Percentiles rank a stretch among this genome's conserved stretches.
Evolutionary conservation across 2,113 vertebrate genomes (phyloP).

Genomic region (Pimephales promelas): DNA sequence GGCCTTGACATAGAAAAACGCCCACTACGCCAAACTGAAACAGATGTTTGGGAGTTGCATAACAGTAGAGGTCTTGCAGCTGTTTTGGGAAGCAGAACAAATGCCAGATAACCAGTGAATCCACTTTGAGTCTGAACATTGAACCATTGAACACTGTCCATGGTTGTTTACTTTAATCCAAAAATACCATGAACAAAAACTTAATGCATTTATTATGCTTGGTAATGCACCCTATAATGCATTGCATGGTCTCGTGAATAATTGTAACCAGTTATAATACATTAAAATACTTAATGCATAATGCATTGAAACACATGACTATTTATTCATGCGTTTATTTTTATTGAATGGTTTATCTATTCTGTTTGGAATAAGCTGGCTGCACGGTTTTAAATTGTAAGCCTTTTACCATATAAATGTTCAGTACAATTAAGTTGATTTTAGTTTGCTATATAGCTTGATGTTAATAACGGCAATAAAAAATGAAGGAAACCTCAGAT

Average conservation of each 20-base stretch:
- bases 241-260: no score
- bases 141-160: slow-evolving; percentile 6
- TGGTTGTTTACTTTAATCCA: not conserved
- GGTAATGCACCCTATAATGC: no score
- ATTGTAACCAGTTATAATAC: no score
- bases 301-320: not conserved
- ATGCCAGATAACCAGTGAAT: slow-evolving; percentile 38
- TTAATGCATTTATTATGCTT: no score
- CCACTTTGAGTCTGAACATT: not conserved
- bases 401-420: not conserved
- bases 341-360: not conserved
- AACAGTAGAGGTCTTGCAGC: slow-evolving; percentile 66
- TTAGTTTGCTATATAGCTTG: not conserved
- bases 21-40: slow-evolving; percentile 63
- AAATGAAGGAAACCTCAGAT: not conserved
- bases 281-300: no score
- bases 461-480: not conserved
- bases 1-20: slow-evolving; percentile 56
- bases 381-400: not conserved
- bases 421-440: not conserved
- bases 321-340: not conserved
- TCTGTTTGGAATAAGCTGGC: not conserved
- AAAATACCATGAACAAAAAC: not conserved
- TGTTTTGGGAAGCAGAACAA: slow-evolving; percentile 49
- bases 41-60: slow-evolving; percentile 73